Evolutionary conservation across 2,113 vertebrate species (phyloP), one percentile per base, ranked within the genome.

Genomic region (Nesoenas mayeri): DNA sequence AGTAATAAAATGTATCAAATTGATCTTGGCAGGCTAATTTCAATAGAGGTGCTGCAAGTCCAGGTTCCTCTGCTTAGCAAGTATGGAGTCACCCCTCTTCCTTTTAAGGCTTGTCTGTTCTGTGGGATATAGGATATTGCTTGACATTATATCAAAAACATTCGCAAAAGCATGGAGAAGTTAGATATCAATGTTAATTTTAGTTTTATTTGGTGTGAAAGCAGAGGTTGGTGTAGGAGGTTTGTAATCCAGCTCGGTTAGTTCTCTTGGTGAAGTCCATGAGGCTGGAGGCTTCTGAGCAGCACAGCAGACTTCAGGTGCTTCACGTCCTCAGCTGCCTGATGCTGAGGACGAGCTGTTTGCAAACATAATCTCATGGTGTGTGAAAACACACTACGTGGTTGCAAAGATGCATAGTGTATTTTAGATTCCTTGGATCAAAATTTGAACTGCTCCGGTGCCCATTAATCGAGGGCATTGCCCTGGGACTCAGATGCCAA

Each of bases 1-100:
- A 98, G 96, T 94, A 95, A 95, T 94, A 95, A 96, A 96, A 90
- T n/a, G 28, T 85, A 94, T 93, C 21, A 73, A 64, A 90, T 79
- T 96, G 84, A 83, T 91, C 82, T 95, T 95, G 93, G 92, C 92
- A 86, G 66, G 21, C 66, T 94, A 48, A 94, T 92, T 88, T 92
- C 60, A 88, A 16, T 8, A 74, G 84, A 75, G 67, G 40, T 84
- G 57, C 51, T 74, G 47, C 64, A 87, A 96, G 79, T 89, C 96
- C 86, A 90, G 85, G 62, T 91, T 91, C 40, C 53, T 84, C 11
- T 88, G n/a, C 62, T 74, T 91, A 89, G 91, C 87, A 89, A 75
- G 77, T 71, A 6, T 6, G 3, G 34, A 70, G 75, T 32, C 74
- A 75, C 91, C 82, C 36, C 5, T 4, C 56, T 88, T 84, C 71